Evolutionary conservation across 2,113 vertebrate species (phyloP), one percentile per base, ranked within the genome.

Genomic region (Urocitellus parryii): DNA sequence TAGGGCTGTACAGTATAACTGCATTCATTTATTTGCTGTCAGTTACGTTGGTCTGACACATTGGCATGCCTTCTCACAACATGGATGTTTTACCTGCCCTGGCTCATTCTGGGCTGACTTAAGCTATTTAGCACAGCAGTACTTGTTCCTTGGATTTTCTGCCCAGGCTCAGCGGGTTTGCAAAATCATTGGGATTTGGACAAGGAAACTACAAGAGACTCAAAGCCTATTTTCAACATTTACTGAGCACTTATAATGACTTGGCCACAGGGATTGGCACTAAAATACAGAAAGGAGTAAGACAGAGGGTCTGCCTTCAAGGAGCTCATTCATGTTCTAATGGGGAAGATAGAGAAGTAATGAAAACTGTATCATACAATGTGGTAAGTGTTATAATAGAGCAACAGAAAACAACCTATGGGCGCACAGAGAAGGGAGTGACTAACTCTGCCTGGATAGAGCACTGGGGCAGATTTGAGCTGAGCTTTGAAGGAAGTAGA

Each of bases 181-280:
- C 48, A 93, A 89, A 95, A 94, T 96, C 73, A 89, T 37, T 97
- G 93, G 42, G n/a, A 93, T 89, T 89, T 88, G 91, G 88, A 93
- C 83, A 90, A 72, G 76, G 93, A 89, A 94, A 93, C 51, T 93
- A 78, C 70, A 90, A 94, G 91, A 63, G 74, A 87, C 79, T 94
- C 91, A 96, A 95, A 94, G 58, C 34, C 63, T 93, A 93, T 97
- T 97, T 94, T 89, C 82, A 94, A 79, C 77, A 93, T 87, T 96
- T 93, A 77, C 93, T 94, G 87, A 95, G 72, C 65, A 94, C 89
- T 95, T 96, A 39, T 61, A 93, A 93, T 96, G 86, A 89, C 79
- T 96, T 96, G 79, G 74, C 80, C 93, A 81, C 48, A 42, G 53
- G 27, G 25, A 65, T 63, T 94, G 86, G 76, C 94, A 84, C 53